Evolutionary conservation across 2,888 invertebrate species (phyloP), one percentile per base, ranked within the genome.

Genomic region (Cabera pusaria): DNA sequence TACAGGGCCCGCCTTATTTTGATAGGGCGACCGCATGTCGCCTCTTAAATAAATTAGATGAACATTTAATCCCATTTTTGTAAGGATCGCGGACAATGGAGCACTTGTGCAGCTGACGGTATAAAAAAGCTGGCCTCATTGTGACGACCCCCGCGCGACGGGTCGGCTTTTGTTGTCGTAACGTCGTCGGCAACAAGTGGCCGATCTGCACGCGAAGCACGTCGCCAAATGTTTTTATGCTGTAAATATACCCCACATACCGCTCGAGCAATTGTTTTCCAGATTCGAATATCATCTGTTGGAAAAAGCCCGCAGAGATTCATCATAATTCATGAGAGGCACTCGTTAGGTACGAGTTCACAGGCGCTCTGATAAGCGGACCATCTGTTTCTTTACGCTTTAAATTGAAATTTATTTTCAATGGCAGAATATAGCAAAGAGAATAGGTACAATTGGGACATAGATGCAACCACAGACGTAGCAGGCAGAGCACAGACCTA

Each of bases 51-150:
- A 63, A 64, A 63, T 60, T 55, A 59, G 52, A 55, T 44, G 47
- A 57, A 62, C 60, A 59, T 63, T 69, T 76, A 76, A 80, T 79
- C 75, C 64, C 60, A 68, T 76, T 77, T 67, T 64, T 64, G 66
- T 58, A 38, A 59, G 49, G 42, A 42, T 28, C 52, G 41, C 57
- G 53, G 50, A 83, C 77, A 83, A 82, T 72, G 49, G 62, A 26
- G 50, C 52, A 82, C 86, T 86, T 81, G 84, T 60, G 77, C 86
- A 86, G 87, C 86, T 86, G 87, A 79, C 82, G 52, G 41, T 50
- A 64, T 67, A 76, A 79, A 78, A 82, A 80, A 72, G 63, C 59
- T 53, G 67, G 55, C 52, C 56, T 44, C 46, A 54, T 60, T 58
- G 56, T 57, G 34, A 3, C 24, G 45, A 33, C 39, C 44, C 54